Percentiles rank a stretch among this genome's conserved stretches.
phyloP scores from a whole-genome alignment of 2,888 invertebrate genomes.

The Endotricha flammealis region DNA sequence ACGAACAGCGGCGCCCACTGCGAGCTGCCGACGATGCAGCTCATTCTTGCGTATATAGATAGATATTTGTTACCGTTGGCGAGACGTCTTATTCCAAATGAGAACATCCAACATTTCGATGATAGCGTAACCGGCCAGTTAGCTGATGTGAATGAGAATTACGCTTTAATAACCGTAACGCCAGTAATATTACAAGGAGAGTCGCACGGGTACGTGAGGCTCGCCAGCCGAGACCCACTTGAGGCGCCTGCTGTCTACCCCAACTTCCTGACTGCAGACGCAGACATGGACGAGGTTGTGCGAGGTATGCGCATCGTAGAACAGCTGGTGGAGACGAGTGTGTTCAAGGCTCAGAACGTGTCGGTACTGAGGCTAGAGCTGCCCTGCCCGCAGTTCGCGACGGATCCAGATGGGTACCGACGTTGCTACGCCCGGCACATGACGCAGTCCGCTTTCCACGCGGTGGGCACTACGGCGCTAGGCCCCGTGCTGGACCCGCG shows the following conservation, averaged over 20 bases:
- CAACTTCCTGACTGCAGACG: constrained; percentile 38
- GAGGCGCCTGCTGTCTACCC: constrained; percentile 38
- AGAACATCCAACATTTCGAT: constrained; percentile 19
- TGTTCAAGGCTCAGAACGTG: constrained; percentile 29
- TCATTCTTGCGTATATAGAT: constrained; percentile 38
- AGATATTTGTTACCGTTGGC: constrained; percentile 23
- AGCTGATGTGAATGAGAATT: constrained; percentile 25
- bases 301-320: constrained; percentile 36
- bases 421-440: constrained; percentile 48
- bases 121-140: constrained; percentile 33
- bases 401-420: constrained; percentile 34
- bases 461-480: constrained; percentile 43
- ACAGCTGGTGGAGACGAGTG: constrained; percentile 29
- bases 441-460: constrained; percentile 45
- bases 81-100: constrained; percentile 20
- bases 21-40: constrained; percentile 40
- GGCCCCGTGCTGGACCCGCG: constrained; percentile 40
- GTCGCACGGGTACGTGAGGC: constrained; percentile 41
- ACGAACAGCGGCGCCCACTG: constrained; percentile 31
- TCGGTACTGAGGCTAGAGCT: constrained; percentile 30
- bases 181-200: constrained; percentile 38
- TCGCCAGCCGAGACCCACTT: constrained; percentile 35
- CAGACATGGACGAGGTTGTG: constrained; percentile 39
- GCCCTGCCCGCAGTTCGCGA: constrained; percentile 30
- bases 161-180: constrained; percentile 31